Evolutionary conservation across 2,113 vertebrate species (phyloP).

Genomic region (Nibea coibor): DNA sequence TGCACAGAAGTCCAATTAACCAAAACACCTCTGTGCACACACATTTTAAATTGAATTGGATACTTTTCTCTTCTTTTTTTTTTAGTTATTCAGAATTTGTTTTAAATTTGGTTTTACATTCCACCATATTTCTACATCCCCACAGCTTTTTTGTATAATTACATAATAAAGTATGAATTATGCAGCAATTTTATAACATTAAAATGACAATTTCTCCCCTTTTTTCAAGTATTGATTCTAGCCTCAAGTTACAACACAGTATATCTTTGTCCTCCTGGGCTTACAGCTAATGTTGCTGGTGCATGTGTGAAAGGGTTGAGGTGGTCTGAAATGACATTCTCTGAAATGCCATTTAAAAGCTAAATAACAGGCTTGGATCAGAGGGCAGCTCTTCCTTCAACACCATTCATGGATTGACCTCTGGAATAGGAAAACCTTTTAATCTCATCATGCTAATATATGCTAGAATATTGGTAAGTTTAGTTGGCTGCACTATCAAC

Average conservation of each 20-base stretch:
- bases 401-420: conserved; percentile 25
- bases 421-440: conserved; percentile 23
- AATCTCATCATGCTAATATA: conserved; percentile 3
- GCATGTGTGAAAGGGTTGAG: conserved; percentile 44
- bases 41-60: neutral
- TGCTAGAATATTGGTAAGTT: conserved; percentile 12
- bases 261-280: neutral
- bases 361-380: conserved; percentile 26
- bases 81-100: neutral
- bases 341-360: conserved; percentile 59
- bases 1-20: neutral
- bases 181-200: neutral
- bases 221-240: neutral
- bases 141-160: neutral
- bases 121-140: neutral
- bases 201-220: neutral
- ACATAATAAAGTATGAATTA: neutral
- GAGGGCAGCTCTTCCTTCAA: neutral
- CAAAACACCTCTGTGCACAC: neutral
- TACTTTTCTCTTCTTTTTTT: too few species aligned
- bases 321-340: conserved; percentile 34
- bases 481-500: neutral
- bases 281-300: neutral
- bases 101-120: too few species aligned
- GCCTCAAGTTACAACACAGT: neutral